Evolutionary conservation across 2,113 vertebrate genomes (phyloP), one percentile per base, ranked within the genome.

Genomic region (Siniperca chuatsi): DNA sequence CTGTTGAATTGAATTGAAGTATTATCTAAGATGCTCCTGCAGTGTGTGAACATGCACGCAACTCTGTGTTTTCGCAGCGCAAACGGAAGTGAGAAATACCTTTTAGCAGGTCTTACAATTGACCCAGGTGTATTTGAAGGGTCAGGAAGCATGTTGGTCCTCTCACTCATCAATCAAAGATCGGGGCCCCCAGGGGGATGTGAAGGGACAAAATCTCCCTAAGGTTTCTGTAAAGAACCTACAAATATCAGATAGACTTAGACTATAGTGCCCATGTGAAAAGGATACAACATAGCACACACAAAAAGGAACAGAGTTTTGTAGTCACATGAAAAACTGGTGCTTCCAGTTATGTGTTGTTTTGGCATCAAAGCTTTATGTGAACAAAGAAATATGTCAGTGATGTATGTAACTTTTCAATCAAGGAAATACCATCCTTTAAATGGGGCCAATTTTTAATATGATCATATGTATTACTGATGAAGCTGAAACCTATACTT

Each of bases 91-190:
- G 15, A 23, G 3, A 84, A 68, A 85, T 74, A 70, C 57, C 79
- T 84, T 10, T 23, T 55, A 78, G 78, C 68, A 66, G 67, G 46
- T 81, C 54, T 75, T 67, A 84, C 67, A 75, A 67, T 75, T 89
- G 86, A 89, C 75, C 79, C 76, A 8, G 23, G 57, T 86, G 67
- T 73, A 79, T 81, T 89, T 88, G 40, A 84, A 79, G 70, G 84
- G 70, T 88, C 83, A 82, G 68, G 44, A 82, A 81, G 83, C 77
- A 70, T 62, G 85, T 64, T 82, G 79, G 76, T 85, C 67, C 72
- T 83, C 57, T 85, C 52, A 64, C 66, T 79, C 78, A 86, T 89
- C 83, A 89, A 86, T 93, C 77, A 82, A 25, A 83, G 78, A 76
- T 78, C 76, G 62, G n/a, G 42, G 11, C 79, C 61, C 40, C 61